A percentile compares a stretch with the other conserved stretches of the same genome.
phyloP scores from a whole-genome alignment of 2,113 vertebrate species.

The Silurus glanis region DNA sequence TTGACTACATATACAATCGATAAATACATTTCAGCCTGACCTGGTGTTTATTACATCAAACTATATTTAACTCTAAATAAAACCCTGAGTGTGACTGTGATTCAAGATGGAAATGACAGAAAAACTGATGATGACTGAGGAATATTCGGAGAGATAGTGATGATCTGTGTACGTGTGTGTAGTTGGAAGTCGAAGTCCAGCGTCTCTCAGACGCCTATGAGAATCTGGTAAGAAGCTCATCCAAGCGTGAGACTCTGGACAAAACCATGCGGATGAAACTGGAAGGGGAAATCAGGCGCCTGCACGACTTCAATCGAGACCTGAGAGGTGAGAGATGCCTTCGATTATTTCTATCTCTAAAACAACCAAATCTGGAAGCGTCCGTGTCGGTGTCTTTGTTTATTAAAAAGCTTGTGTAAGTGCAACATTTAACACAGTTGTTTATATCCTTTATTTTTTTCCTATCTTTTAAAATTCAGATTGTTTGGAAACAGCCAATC shows the following conservation, averaged over 20 bases:
- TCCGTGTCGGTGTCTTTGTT: not conserved
- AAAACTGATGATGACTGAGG: not conserved
- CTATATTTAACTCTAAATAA: not conserved
- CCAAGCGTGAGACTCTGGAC: slow-evolving; percentile 82
- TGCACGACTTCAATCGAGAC: slow-evolving; percentile 87
- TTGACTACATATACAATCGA: not conserved
- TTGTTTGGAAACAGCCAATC: slow-evolving; percentile 82
- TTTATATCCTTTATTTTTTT: not conserved
- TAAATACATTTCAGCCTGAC: not conserved
- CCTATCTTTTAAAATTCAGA: slow-evolving; percentile 73
- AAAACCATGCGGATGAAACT: slow-evolving; percentile 84
- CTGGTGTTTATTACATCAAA: not conserved
- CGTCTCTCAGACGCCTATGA: slow-evolving; percentile 84
- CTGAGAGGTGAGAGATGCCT: slow-evolving; percentile 72
- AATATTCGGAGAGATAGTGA: not conserved
- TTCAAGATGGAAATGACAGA: not conserved
- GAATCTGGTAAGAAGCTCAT: slow-evolving; percentile 82
- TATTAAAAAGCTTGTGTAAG: not conserved
- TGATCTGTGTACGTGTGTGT: slow-evolving; percentile 43
- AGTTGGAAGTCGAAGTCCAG: slow-evolving; percentile 84
- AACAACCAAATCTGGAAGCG: not conserved
- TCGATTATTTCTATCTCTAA: not conserved
- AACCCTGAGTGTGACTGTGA: not conserved
- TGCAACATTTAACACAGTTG: not conserved
- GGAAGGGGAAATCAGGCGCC: slow-evolving; percentile 83